phyloP scores from a whole-genome alignment of 2,113 vertebrate species.

The Silurus meridionalis region DNA sequence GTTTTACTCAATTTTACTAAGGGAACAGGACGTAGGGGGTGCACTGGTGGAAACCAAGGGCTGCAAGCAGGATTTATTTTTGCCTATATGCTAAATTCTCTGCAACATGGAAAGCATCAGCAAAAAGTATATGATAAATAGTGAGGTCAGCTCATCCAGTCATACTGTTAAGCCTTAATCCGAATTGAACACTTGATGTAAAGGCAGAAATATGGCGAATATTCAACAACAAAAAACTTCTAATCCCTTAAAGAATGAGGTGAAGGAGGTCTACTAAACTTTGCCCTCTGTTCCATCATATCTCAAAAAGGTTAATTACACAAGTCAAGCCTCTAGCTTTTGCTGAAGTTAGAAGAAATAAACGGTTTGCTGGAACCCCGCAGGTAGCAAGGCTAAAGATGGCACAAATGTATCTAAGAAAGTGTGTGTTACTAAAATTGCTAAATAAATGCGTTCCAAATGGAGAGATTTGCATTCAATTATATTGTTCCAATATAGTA shows the following conservation, averaged over 20 bases:
- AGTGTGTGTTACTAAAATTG: neutral
- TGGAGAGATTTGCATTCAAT: neutral
- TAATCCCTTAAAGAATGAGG: neutral
- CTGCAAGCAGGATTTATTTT: neutral
- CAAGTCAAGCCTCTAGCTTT: neutral
- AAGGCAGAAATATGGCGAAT: neutral
- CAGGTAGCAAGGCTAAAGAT: neutral
- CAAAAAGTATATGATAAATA: neutral
- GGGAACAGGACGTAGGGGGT: neutral
- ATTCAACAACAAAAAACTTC: neutral
- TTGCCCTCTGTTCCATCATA: neutral
- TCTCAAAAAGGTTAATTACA: neutral
- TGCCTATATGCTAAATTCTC: neutral
- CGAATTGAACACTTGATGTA: neutral
- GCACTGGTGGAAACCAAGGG: neutral
- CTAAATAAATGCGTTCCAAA: neutral
- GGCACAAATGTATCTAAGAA: neutral
- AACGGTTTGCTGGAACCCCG: neutral
- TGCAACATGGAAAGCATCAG: neutral
- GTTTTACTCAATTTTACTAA: neutral
- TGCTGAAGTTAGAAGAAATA: neutral
- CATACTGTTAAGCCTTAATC: neutral
- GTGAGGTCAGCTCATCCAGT: neutral
- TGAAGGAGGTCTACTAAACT: neutral
- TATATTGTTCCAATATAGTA: neutral